A percentile compares a stretch with the other conserved stretches of the same genome.
These are phyloP conservation scores for Pseudomugil tenellus DNA, from an alignment of 2,797 vertebrate species.

Conservation along the genomic window DNA sequence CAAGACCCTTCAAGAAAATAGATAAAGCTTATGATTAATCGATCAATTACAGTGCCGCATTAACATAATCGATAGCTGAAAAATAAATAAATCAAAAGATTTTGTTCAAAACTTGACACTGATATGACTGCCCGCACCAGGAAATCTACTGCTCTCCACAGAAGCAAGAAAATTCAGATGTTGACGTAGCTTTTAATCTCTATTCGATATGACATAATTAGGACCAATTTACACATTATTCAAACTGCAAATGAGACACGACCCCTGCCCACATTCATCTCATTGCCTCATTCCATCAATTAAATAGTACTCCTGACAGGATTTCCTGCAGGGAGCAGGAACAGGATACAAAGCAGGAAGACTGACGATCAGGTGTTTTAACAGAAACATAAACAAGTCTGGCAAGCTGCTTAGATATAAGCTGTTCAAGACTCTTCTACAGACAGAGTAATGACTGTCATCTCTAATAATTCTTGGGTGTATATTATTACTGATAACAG, in stretches of 20 bases:
- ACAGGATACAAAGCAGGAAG: slow-evolving; percentile 57
- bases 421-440: not conserved
- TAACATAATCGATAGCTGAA: too few species aligned
- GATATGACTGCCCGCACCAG: slow-evolving; percentile 40
- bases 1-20: too few species aligned
- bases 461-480: too few species aligned
- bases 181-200: slow-evolving; percentile 37
- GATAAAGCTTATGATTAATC: too few species aligned
- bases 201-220: slow-evolving; percentile 27
- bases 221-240: slow-evolving; percentile 5
- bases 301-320: slow-evolving; percentile 23
- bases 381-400: slow-evolving; percentile 42
- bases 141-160: slow-evolving; percentile 24
- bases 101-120: slow-evolving; percentile 35
- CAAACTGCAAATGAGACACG: not conserved
- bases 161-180: slow-evolving; percentile 43
- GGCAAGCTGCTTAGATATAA: slow-evolving; percentile 6
- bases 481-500: too few species aligned
- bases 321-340: slow-evolving; percentile 26
- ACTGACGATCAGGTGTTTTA: slow-evolving; percentile 32
- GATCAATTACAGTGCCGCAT: too few species aligned
- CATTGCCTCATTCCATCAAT: not conserved
- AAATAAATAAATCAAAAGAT: slow-evolving; percentile 45
- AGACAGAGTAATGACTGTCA: too few species aligned
- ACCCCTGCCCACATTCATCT: slow-evolving; percentile 1